These are phyloP conservation scores for Galleria mellonella DNA, from an alignment of 1,140 invertebrate genomes.

Conservation along the genomic window DNA sequence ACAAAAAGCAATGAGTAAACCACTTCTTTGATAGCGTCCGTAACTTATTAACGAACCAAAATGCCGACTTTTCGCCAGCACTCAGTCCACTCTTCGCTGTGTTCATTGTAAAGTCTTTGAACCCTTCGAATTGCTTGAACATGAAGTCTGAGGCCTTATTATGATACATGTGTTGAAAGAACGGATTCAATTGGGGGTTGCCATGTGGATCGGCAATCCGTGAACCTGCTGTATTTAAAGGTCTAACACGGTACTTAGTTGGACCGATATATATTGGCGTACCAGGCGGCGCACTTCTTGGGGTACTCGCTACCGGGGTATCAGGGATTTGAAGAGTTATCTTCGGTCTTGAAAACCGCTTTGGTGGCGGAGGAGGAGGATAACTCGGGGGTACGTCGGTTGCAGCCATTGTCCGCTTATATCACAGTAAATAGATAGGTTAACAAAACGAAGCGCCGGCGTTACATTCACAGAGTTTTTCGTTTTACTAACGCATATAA, in stretches of 20 bases:
- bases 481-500: constrained; percentile 8
- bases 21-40: constrained; percentile 85
- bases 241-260: constrained; percentile 42
- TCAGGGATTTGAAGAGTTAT: constrained; percentile 75
- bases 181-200: constrained; percentile 72
- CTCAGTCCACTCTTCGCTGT: constrained; percentile 85
- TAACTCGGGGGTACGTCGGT: constrained; percentile 33
- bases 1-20: constrained; percentile 92
- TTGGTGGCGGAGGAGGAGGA: constrained; percentile 48
- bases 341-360: constrained; percentile 62
- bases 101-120: constrained; percentile 83
- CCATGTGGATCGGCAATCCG: constrained; percentile 57
- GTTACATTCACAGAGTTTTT: constrained; percentile 12
- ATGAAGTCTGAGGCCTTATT: constrained; percentile 83
- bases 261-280: constrained; percentile 68
- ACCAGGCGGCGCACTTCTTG: constrained; percentile 42
- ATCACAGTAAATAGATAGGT: neutral
- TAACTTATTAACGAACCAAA: constrained; percentile 86
- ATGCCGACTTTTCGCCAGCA: constrained; percentile 86
- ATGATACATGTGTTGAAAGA: constrained; percentile 74
- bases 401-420: constrained; percentile 29
- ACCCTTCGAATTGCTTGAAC: constrained; percentile 83
- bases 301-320: constrained; percentile 45
- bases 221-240: constrained; percentile 70
- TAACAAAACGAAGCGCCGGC: constrained; percentile 28